Evolutionary conservation across 2,113 vertebrate species (phyloP), one percentile per base, ranked within the genome.

Genomic region (Hystrix brachyura): DNA sequence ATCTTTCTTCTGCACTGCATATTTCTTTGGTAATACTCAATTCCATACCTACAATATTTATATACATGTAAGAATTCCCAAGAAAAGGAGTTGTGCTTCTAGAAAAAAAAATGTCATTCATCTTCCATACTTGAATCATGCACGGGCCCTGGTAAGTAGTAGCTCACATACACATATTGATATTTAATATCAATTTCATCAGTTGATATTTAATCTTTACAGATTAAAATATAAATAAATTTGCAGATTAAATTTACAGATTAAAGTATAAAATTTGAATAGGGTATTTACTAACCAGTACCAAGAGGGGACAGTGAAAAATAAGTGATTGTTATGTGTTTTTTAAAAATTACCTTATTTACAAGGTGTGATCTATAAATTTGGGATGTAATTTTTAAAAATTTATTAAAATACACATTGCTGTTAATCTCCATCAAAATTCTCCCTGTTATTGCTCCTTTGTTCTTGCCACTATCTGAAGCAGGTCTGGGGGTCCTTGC

Each of bases 121-220:
- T 48, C 14, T 84, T 51, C n/a, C 38, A 81, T 23, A 9, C 38
- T 14, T n/a, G n/a, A 64, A 94, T 57, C 12, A 17, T 55, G 43
- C 1, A 76, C 5, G 32, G 25, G 0, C 7, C 25, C 29, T 7
- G 4, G 29, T 10, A 74, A 32, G 62, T 0, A 48, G 38, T 34
- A 71, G 27, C 0, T 34, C n/a, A 89, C 43, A 10, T 51, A 43
- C 2, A 55, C 51, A 79, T 87, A 62, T 67, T 76, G 76, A 72
- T 29, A 38, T 38, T 38, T 38, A 38, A 38, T 38, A 38, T 38
- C 38, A 38, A 38, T 38, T 38, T 38, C 38, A 38, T 38, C 38
- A 38, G 38, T 38, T 38, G 38, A 38, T 38, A 38, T 38, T 38
- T 38, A 38, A 38, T 38, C 38, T 38, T 38, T 38, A 38, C 38